phyloP scores from a whole-genome alignment of 2,888 invertebrate genomes.

The Philopedon plagiatum region DNA sequence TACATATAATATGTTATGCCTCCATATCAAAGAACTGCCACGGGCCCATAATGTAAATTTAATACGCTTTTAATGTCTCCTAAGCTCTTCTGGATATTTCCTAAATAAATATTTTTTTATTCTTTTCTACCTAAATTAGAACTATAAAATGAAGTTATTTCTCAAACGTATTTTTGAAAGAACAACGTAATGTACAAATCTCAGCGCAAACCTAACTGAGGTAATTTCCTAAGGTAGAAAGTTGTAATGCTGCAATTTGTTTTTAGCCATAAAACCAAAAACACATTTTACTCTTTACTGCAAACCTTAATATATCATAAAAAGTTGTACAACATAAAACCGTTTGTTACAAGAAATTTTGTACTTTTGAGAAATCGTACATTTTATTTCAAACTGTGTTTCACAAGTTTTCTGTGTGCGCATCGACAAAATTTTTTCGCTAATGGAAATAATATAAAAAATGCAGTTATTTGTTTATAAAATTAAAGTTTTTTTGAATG shows the following conservation, averaged over 20 bases:
- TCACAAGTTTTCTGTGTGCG: not conserved
- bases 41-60: no score
- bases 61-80: no score
- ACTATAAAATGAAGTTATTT: not conserved
- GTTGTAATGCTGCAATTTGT: slow-evolving; percentile 55
- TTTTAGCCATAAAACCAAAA: slow-evolving; percentile 53
- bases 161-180: not conserved
- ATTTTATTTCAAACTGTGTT: not conserved
- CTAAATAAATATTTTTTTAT: no score
- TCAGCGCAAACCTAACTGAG: slow-evolving; percentile 55
- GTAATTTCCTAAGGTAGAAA: slow-evolving; percentile 55
- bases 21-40: no score
- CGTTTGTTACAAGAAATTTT: slow-evolving; percentile 8
- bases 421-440: not conserved
- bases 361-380: not conserved
- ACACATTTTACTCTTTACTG: slow-evolving; percentile 10
- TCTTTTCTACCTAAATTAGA: no score
- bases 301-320: slow-evolving; percentile 8
- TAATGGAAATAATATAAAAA: not conserved
- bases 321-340: slow-evolving; percentile 8
- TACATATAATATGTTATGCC: no score
- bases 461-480: not conserved
- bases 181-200: slow-evolving; percentile 31
- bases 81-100: no score
- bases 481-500: no score